Conservation (phyloP, 2,113 vertebrate species). For the Neomonachus schauinslandi region DNA sequence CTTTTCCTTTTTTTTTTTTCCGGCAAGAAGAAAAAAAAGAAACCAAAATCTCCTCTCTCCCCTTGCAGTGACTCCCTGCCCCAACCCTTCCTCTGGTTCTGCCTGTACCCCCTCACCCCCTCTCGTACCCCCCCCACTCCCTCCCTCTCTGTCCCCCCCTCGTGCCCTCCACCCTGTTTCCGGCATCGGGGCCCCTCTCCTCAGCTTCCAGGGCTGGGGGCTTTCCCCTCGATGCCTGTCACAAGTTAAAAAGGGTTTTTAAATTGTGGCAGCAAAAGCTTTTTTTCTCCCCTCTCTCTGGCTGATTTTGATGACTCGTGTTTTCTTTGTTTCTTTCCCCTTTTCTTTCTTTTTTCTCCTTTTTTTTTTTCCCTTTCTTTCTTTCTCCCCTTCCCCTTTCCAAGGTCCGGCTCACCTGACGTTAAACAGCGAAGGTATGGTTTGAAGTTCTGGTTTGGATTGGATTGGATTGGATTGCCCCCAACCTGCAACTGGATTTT, state of each 20-base stretch:
- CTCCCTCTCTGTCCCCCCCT: not conserved
- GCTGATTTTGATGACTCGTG: slow-evolving; percentile 85
- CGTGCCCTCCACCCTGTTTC: slow-evolving; percentile 53
- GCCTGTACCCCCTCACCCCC: not conserved
- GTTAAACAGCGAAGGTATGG: slow-evolving; percentile 86
- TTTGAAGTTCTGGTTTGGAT: slow-evolving; percentile 79
- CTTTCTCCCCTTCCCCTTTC: slow-evolving; percentile 81
- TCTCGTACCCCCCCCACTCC: not conserved
- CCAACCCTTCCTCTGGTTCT: not conserved
- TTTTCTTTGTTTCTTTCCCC: slow-evolving; percentile 83
- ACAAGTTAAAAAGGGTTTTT: slow-evolving; percentile 86
- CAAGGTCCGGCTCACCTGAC: slow-evolving; percentile 86
- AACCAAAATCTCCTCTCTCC: slow-evolving; percentile 72
- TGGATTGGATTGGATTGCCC: slow-evolving; percentile 74
- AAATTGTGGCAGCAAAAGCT: slow-evolving; percentile 84
- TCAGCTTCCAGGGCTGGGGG: slow-evolving; percentile 80
- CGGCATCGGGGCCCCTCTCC: slow-evolving; percentile 81
- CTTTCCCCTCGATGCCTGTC: slow-evolving; percentile 83
- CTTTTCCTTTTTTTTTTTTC: slow-evolving; percentile 80
- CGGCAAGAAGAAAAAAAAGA: slow-evolving; percentile 81
- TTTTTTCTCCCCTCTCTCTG: slow-evolving; percentile 78
- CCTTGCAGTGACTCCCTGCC: slow-evolving; percentile 42
- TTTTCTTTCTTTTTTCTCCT: slow-evolving; percentile 67
- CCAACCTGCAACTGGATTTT: slow-evolving; percentile 69
- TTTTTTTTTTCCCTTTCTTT: slow-evolving; percentile 63